Base-by-base conservation (phyloP, 2,888 invertebrate species). In the Ormyrus rosae region DNA sequence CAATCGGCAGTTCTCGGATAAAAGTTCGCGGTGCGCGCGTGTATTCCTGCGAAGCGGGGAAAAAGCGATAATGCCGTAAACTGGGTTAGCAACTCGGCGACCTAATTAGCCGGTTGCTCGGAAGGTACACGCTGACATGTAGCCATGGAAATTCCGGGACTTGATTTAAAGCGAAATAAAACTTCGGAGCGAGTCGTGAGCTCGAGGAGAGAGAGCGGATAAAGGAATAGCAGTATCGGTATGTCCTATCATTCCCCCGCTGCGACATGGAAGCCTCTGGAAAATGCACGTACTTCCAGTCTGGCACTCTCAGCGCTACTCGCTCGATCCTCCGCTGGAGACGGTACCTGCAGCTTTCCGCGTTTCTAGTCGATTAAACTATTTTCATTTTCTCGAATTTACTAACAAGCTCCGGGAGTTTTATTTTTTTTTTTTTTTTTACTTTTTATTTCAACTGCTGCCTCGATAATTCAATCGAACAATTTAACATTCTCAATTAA, bases 111-210 rank as follows among this genome's bases (percentile, higher is more conserved):
- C 19, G n/a, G 13, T 8, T 45, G 45, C 9, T 5, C 13, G 9
- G 51, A 9, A 19, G 19, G 19, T 19, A 19, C 19, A 19, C 19
- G 19, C 1, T 19, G 19, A 19, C 19, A 19, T 19, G 19, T 1
- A 56, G 65, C 48, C 11, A n/a, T 19, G 6, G 9, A 34, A 48
- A 34, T 48, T 13, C 10, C 10, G 11, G 11, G 72, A 53, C 78
- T 78, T 78, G 78, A 79, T 79, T 79, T 69, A 71, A 73, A 79
- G 78, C 73, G 78, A 79, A 79, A 79, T 79, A 79, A 79, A 79
- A 79, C 61, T 79, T 79, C 46, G 56, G 45, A 53, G 45, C 50
- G 34, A 48, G 46, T 56, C 34, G 51, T 46, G n/a, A n/a, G 19
- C 19, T 19, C 19, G 19, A 19, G 55, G 46, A 73, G 19, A 69